These are phyloP conservation scores for Nomada goodeniana DNA, from an alignment of 2,888 invertebrate species.

Conservation along the genomic window DNA sequence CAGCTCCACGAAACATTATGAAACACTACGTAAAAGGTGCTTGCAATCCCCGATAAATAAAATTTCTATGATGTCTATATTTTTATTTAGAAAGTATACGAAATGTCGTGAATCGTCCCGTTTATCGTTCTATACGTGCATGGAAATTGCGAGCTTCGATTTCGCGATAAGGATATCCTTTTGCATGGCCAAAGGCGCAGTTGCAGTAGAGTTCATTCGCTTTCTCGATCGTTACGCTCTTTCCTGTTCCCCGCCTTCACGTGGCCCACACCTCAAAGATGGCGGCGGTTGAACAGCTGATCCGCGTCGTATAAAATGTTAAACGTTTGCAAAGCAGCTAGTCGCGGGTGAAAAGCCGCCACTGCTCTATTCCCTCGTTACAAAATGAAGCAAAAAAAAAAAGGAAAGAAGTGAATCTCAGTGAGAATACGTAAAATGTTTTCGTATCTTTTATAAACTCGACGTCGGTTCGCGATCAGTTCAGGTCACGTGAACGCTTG, in stretches of 20 bases:
- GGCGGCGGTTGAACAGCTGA: constrained; percentile 41
- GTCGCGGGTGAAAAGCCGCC: not conserved
- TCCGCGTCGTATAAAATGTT: not conserved
- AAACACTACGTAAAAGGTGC: constrained; percentile 46
- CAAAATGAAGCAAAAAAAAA: not conserved
- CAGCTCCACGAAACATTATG: constrained; percentile 19
- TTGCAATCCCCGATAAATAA: constrained; percentile 35
- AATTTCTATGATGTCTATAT: constrained; percentile 55
- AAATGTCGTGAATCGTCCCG: constrained; percentile 34
- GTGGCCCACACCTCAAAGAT: constrained; percentile 29
- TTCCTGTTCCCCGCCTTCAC: constrained; percentile 12
- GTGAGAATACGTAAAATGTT: not conserved
- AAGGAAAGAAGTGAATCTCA: constrained; percentile 10
- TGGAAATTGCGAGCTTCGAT: constrained; percentile 39
- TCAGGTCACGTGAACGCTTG: constrained; percentile 23
- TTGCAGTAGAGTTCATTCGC: constrained; percentile 27
- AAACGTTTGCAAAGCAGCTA: too few relatives aligned
- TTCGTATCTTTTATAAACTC: constrained; percentile 20
- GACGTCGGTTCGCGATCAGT: not conserved
- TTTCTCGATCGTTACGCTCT: constrained; percentile 40
- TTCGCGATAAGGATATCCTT: not conserved
- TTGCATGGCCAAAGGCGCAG: not conserved
- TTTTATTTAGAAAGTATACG: constrained; percentile 55
- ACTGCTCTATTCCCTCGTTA: constrained; percentile 2
- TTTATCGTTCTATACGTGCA: constrained; percentile 40